phyloP scores from a whole-genome alignment of 2,888 invertebrate genomes.

The Parnassius glacialis region DNA sequence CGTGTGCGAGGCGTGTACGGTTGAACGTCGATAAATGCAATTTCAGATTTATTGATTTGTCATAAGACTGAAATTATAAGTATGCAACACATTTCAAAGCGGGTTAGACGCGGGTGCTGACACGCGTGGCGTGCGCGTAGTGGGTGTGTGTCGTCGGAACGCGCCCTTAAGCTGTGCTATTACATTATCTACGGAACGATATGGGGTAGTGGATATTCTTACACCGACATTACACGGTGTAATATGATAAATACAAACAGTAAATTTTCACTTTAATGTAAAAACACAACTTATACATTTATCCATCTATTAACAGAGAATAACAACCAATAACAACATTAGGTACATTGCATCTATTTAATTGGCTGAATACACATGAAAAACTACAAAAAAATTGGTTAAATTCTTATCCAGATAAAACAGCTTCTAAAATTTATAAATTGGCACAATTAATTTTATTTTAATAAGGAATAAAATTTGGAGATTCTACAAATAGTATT shows the following conservation, averaged over 20 bases:
- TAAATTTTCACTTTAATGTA: conserved; percentile 70
- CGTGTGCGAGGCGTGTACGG: no score
- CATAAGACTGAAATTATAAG: no score
- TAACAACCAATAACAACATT: conserved; percentile 48
- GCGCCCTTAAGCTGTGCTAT: no score
- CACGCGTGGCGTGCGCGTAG: no score
- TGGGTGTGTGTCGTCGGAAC: no score
- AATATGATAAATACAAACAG: conserved; percentile 45
- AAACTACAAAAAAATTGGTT: conserved; percentile 29
- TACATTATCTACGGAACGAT: no score
- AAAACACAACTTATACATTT: conserved; percentile 69
- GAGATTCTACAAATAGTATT: conserved; percentile 33
- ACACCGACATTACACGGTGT: no score
- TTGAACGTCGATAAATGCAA: no score
- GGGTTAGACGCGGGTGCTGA: no score
- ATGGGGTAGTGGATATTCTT: no score
- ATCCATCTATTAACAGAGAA: conserved; percentile 55
- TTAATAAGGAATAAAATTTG: conserved; percentile 26
- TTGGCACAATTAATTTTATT: conserved; percentile 53
- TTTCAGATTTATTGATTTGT: no score
- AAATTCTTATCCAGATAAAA: conserved; percentile 36
- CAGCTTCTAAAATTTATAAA: conserved; percentile 44
- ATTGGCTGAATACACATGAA: conserved; percentile 32
- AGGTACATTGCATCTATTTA: conserved; percentile 56
- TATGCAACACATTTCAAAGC: no score